Evolutionary conservation across 2,113 vertebrate genomes (phyloP).

Genomic region (Aramus guarauna): DNA sequence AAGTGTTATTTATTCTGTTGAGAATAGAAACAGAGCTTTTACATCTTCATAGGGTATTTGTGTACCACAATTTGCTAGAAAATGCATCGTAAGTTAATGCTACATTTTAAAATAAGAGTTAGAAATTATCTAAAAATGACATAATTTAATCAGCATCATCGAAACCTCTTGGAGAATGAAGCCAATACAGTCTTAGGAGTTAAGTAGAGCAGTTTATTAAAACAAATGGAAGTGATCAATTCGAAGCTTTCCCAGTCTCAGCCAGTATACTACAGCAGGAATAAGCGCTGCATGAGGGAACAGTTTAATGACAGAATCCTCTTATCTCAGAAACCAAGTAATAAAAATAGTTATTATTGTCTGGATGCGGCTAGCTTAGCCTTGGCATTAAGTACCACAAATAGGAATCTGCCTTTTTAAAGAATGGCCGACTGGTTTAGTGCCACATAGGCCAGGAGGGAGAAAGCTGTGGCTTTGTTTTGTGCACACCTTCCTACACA

Average conservation of each 20-base stretch:
- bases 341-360: conserved; percentile 69
- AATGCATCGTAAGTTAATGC: background rate
- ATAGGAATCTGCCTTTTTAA: conserved; percentile 2
- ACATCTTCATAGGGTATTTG: background rate
- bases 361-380: conserved; percentile 53
- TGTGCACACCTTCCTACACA: background rate
- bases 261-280: background rate
- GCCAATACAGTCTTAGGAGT: background rate
- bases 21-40: background rate
- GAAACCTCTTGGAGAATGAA: conserved; percentile 15
- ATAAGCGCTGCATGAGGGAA: conserved; percentile 33
- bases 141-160: background rate
- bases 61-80: background rate
- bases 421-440: background rate
- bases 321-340: conserved; percentile 59
- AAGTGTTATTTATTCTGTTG: background rate
- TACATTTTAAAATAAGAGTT: background rate
- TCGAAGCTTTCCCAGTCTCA: conserved; percentile 34
- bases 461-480: background rate
- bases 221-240: conserved; percentile 53
- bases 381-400: conserved; percentile 36
- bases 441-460: background rate
- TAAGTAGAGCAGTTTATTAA: conserved; percentile 57
- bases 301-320: conserved; percentile 61
- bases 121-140: background rate